Percentiles rank a stretch among this genome's conserved stretches.
Evolutionary conservation across 2,888 invertebrate genomes (phyloP).

Genomic region (Euplagia quadripunctaria): DNA sequence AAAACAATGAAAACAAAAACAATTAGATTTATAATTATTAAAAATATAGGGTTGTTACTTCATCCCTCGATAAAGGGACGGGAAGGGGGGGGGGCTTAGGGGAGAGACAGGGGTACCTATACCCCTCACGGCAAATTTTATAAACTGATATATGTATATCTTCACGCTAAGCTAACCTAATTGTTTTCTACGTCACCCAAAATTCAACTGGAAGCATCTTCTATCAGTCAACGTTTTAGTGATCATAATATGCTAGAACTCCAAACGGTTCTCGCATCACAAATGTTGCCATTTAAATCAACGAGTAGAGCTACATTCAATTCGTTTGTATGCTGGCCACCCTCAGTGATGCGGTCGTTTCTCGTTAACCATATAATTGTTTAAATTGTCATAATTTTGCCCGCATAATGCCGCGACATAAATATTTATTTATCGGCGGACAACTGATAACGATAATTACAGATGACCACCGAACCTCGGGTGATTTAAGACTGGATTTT

Average conservation of each 20-base stretch:
- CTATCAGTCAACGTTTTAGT: background rate
- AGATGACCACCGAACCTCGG: conserved; percentile 49
- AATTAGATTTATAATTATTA: too few species aligned
- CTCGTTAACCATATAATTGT: conserved; percentile 80
- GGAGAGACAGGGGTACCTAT: too few species aligned
- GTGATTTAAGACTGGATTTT: conserved; percentile 61
- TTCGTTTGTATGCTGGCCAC: conserved; percentile 57
- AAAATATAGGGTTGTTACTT: too few species aligned
- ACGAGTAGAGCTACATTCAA: conserved; percentile 57
- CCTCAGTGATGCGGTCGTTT: conserved; percentile 65
- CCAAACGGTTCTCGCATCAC: background rate
- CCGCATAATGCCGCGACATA: conserved; percentile 76
- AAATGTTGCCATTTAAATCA: background rate
- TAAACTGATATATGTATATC: background rate
- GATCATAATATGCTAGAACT: too few species aligned
- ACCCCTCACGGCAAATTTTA: too few species aligned
- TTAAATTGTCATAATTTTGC: conserved; percentile 82
- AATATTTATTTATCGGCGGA: conserved; percentile 77
- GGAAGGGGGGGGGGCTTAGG: too few species aligned
- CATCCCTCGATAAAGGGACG: too few species aligned
- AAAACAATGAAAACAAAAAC: too few species aligned
- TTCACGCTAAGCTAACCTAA: background rate
- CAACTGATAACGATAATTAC: conserved; percentile 65
- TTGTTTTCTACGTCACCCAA: background rate
- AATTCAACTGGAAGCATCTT: background rate